Percentiles rank a stretch among this genome's conserved stretches.
These are phyloP conservation scores for Clarias gariepinus DNA, from an alignment of 2,113 vertebrate genomes.

Conservation along the genomic window DNA sequence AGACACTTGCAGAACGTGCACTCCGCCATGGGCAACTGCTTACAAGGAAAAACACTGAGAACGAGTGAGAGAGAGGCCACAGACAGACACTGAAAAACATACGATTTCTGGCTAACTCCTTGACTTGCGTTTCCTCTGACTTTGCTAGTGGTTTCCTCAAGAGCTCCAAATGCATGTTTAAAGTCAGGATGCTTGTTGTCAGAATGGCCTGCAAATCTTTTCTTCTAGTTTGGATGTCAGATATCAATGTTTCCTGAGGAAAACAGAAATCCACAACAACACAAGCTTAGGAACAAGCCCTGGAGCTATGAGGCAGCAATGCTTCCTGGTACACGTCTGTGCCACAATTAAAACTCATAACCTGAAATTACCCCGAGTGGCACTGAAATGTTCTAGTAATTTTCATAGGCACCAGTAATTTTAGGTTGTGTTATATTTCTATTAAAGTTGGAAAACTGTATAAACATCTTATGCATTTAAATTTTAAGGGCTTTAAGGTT, in stretches of 20 bases:
- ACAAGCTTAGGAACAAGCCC: not conserved
- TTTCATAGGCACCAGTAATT: not conserved
- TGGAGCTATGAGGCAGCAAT: not conserved
- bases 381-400: not conserved
- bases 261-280: not conserved
- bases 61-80: conserved; percentile 5
- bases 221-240: not conserved
- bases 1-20: conserved; percentile 20
- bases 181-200: not conserved
- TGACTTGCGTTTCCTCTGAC: not conserved
- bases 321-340: not conserved
- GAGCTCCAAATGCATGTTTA: not conserved
- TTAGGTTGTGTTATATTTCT: not conserved
- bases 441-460: not conserved
- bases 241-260: not conserved
- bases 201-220: not conserved
- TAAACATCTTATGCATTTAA: not conserved
- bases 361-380: not conserved
- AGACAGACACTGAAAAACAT: conserved; percentile 23
- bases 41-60: conserved; percentile 17
- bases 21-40: conserved; percentile 11
- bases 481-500: not conserved
- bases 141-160: conserved; percentile 12
- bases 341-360: not conserved
- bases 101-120: conserved; percentile 26